phyloP scores from a whole-genome alignment of 1,140 invertebrate genomes.

The Micrasema longulum region DNA sequence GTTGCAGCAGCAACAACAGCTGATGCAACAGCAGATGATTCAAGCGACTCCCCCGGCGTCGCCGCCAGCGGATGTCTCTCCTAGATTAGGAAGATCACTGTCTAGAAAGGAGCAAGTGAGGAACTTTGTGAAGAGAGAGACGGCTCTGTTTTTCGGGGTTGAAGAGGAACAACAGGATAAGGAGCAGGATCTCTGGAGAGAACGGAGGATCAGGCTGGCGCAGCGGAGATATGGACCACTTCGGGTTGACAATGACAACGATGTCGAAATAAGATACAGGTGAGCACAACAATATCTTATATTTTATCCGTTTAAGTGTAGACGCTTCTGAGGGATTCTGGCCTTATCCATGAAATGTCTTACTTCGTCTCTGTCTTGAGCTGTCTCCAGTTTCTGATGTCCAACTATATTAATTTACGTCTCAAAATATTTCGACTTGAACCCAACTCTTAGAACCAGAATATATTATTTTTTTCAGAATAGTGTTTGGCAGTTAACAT shows the following conservation, averaged over 20 bases:
- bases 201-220: conserved; percentile 79
- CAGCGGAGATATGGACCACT: conserved; percentile 77
- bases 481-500: no score
- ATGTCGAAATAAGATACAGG: conserved; percentile 50
- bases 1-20: conserved; percentile 29
- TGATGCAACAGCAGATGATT: conserved; percentile 24
- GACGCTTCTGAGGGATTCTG: no score
- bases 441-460: no score
- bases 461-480: no score
- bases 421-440: no score
- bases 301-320: no score
- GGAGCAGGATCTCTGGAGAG: conserved; percentile 79
- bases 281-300: background rate
- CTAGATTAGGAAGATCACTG: conserved; percentile 62
- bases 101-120: conserved; percentile 63
- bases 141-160: conserved; percentile 83
- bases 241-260: conserved; percentile 64
- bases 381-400: no score
- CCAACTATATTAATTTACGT: no score
- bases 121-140: conserved; percentile 80
- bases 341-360: no score
- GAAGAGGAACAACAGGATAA: conserved; percentile 78
- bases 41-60: conserved; percentile 56
- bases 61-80: conserved; percentile 57
- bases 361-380: no score